Evolutionary conservation across 2,113 vertebrate genomes (phyloP).

Genomic region (Synodontis membranacea): DNA sequence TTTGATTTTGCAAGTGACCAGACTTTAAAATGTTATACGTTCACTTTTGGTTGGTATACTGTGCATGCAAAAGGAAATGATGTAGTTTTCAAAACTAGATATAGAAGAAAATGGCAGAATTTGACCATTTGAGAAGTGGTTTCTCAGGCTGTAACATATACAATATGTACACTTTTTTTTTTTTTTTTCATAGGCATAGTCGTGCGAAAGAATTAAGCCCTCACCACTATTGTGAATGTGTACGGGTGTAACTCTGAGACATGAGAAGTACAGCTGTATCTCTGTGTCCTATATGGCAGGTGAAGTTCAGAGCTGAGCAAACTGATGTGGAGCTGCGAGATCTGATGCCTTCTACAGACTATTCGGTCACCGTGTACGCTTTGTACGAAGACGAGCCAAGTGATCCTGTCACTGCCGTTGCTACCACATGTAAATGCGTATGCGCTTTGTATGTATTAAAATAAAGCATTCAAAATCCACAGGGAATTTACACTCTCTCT

Average conservation of each 20-base stretch:
- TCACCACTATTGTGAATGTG: not conserved
- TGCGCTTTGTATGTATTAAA: not conserved
- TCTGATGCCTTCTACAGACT: constrained; percentile 79
- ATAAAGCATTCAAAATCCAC: not conserved
- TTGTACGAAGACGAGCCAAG: constrained; percentile 86
- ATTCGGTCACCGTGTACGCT: constrained; percentile 82
- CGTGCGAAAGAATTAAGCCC: not conserved
- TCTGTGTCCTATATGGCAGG: constrained; percentile 65
- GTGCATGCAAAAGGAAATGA: not conserved
- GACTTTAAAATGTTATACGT: not conserved
- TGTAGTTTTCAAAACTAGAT: not conserved
- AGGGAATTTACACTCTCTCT: not conserved
- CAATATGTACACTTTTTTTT: not conserved
- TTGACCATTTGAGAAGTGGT: not conserved
- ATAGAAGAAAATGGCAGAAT: not conserved
- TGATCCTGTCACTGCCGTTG: constrained; percentile 79
- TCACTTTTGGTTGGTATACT: not conserved
- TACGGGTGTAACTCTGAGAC: not conserved
- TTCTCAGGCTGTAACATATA: not conserved
- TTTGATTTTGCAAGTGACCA: not conserved
- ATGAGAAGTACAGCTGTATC: not conserved
- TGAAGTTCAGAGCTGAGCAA: constrained; percentile 75
- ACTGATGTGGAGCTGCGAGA: constrained; percentile 76
- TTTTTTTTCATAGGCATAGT: not conserved
- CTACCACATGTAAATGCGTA: constrained; percentile 79